Percentiles rank a stretch among this genome's conserved stretches.
These are phyloP conservation scores for Neocrepidodera transversa DNA, from an alignment of 2,888 invertebrate genomes.

Conservation along the genomic window DNA sequence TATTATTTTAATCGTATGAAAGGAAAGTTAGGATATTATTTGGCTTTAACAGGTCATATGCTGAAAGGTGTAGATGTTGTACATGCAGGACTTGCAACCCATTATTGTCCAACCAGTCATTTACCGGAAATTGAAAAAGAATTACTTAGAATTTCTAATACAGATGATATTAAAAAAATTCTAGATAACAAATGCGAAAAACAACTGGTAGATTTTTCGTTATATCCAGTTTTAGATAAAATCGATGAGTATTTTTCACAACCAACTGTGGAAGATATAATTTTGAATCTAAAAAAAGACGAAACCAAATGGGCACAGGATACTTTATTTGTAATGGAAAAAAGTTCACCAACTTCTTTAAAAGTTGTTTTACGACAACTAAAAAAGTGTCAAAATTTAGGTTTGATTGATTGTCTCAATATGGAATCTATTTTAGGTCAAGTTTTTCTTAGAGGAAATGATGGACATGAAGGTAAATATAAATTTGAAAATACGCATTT, in stretches of 20 bases:
- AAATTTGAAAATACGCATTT: too few species aligned
- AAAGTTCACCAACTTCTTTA: slow-evolving; percentile 91
- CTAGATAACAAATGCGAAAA: slow-evolving; percentile 68
- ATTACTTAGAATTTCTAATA: slow-evolving; percentile 65
- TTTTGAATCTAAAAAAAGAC: slow-evolving; percentile 75
- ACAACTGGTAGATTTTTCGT: slow-evolving; percentile 67
- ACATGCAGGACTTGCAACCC: slow-evolving; percentile 92
- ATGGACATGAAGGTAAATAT: slow-evolving; percentile 80
- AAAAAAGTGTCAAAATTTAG: slow-evolving; percentile 75
- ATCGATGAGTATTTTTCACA: slow-evolving; percentile 83
- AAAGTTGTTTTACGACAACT: slow-evolving; percentile 85
- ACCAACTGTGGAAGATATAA: slow-evolving; percentile 79
- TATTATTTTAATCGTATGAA: slow-evolving; percentile 86
- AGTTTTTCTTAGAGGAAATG: slow-evolving; percentile 70
- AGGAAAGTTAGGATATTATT: slow-evolving; percentile 85
- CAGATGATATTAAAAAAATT: slow-evolving; percentile 63
- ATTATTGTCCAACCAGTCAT: slow-evolving; percentile 75
- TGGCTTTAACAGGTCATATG: slow-evolving; percentile 81
- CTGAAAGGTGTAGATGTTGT: slow-evolving; percentile 79
- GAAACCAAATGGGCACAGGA: slow-evolving; percentile 82
- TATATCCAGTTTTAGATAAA: slow-evolving; percentile 71
- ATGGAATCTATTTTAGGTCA: slow-evolving; percentile 88
- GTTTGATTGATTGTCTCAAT: slow-evolving; percentile 80
- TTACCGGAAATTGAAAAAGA: slow-evolving; percentile 70
- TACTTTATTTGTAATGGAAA: slow-evolving; percentile 71